Evolutionary conservation across 2,797 vertebrate species (phyloP).

Genomic region (Xiphophorus birchmanni): DNA sequence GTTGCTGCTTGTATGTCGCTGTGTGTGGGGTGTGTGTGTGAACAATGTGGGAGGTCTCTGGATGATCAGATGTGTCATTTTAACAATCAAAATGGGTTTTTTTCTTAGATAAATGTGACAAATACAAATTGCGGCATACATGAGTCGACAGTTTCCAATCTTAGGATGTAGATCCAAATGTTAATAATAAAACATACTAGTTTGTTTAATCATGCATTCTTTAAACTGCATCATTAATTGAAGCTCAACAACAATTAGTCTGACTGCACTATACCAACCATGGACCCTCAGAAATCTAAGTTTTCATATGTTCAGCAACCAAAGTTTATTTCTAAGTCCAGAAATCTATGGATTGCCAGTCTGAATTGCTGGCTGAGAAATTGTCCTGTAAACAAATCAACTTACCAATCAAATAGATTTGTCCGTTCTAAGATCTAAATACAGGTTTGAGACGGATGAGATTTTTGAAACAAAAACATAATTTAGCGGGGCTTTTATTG

Average conservation of each 20-base stretch:
- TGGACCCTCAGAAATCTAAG: not conserved
- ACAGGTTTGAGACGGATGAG: not conserved
- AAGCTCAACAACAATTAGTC: not conserved
- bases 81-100: constrained; percentile 16
- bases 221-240: not conserved
- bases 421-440: not conserved
- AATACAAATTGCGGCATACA: not conserved
- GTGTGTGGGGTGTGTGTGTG: constrained; percentile 10
- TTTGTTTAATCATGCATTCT: not conserved
- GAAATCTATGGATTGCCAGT: not conserved
- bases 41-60: constrained; percentile 13
- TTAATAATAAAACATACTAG: not conserved
- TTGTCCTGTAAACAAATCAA: not conserved
- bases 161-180: not conserved
- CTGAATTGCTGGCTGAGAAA: not conserved
- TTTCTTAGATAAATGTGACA: constrained; percentile 6
- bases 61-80: constrained; percentile 19
- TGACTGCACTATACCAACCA: not conserved
- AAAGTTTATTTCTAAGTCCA: not conserved
- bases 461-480: not conserved
- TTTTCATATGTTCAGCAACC: not conserved
- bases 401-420: not conserved
- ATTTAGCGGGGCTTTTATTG: not conserved
- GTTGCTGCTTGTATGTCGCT: constrained; percentile 2
- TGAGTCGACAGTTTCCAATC: not conserved